Percentiles rank a stretch among this genome's conserved stretches.
phyloP scores from a whole-genome alignment of 2,113 vertebrate species.

The Melanerpes formicivorus region DNA sequence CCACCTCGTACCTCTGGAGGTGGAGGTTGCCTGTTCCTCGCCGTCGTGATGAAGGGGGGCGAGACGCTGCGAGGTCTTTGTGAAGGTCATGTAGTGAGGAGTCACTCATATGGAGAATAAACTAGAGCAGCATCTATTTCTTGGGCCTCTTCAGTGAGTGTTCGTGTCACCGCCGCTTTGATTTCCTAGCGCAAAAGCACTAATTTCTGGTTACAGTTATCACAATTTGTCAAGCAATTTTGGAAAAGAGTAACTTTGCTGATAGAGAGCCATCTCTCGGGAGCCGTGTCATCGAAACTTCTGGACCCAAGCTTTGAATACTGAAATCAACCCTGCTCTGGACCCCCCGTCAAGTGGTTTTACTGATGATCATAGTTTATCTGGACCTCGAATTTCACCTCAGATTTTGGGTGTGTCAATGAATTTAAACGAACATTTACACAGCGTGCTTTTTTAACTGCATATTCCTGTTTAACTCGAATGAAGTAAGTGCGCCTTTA shows the following conservation, averaged over 20 bases:
- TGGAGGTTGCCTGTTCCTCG: not conserved
- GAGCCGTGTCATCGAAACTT: fast-evolving
- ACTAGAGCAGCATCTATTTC: fast-evolving
- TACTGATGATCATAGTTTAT: not conserved
- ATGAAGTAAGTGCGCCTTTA: not conserved
- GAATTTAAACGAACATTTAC: not conserved
- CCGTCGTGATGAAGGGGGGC: not conserved
- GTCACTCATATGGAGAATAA: fast-evolving
- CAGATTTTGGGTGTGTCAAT: not conserved
- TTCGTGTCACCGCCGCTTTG: fast-evolving
- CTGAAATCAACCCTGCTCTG: not conserved
- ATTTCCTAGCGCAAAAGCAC: not conserved
- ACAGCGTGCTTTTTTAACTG: not conserved
- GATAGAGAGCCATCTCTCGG: not conserved
- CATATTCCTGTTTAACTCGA: not conserved
- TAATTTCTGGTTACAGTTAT: not conserved
- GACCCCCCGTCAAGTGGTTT: not conserved
- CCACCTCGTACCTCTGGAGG: not conserved
- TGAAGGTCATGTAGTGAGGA: not conserved
- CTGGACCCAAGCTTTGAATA: not conserved
- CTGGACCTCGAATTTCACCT: not conserved
- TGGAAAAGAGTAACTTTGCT: not conserved
- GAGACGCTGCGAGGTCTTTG: not conserved
- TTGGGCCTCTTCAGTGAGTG: fast-evolving
- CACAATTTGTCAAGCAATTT: not conserved